Evolutionary conservation across 2,797 vertebrate genomes (phyloP), one percentile per base, ranked within the genome.

Genomic region (Sebastes umbrosus): DNA sequence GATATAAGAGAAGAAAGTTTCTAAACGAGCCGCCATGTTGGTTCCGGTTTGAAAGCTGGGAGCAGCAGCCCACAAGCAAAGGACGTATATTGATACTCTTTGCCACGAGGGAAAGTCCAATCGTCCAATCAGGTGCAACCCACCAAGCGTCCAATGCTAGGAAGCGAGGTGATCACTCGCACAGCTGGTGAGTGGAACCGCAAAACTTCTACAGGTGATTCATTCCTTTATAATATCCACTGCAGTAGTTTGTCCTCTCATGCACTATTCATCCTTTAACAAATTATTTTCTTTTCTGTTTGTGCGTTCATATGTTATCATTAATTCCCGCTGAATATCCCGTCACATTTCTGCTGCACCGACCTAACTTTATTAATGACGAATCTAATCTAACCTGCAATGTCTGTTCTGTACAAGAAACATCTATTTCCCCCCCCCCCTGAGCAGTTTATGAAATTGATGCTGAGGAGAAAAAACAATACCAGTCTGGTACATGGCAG

Each of bases 331-430:
- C 24, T 65, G 10, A 50, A 67, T 7, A 50, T 12, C 34, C 63
- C 20, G 24, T 59, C 27, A 62, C 1, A 3, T 76, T 69, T 73
- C 31, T 62, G 27, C 57, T 54, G 50, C 67, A 16, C 20, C 63
- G 9, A 52, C 71, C 46, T 24, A 36, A 62, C 27, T 50, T 83
- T 64, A 69, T 75, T 69, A 43, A 77, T 13, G 27, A 13, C 62
- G 29, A 58, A 74, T 80, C 27, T 64, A 34, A 78, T 79, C 20
- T 72, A 20, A 75, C 32, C 29, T 84, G 66, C 5, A 22, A 7
- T 77, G 20, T 65, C 72, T 71, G 60, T 24, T 39, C 9, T 59
- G 34, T 43, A 8, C 5, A 54, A 60, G 12, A 24, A 43, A 27
- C 34, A 36, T 64, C 55, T 36, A 8, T 66, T 71, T n/a, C 0